Percentiles rank a stretch among this genome's conserved stretches.
phyloP scores from a whole-genome alignment of 2,888 invertebrate species.

The Xestia c-nigrum region DNA sequence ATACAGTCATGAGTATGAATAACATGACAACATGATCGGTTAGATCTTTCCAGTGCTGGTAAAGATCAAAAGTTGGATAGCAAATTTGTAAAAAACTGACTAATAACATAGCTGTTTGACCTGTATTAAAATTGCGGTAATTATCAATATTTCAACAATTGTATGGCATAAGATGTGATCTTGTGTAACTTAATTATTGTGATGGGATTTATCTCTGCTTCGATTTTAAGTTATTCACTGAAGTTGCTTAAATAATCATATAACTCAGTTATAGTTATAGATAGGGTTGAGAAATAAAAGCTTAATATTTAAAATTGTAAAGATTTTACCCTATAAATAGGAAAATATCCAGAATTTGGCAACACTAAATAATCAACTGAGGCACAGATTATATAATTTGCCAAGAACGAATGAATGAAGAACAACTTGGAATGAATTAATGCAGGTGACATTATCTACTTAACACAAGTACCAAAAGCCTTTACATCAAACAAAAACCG shows the following conservation, averaged over 20 bases:
- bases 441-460: not conserved
- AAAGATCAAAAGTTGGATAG: too few species aligned
- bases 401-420: conserved; percentile 8
- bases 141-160: too few species aligned
- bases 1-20: too few species aligned
- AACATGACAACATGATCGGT: too few species aligned
- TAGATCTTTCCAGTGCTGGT: too few species aligned
- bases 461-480: not conserved
- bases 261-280: not conserved
- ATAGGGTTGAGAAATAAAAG: not conserved
- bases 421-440: not conserved
- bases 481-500: not conserved
- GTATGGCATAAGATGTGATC: not conserved
- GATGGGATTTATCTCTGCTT: not conserved
- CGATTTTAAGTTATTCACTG: not conserved
- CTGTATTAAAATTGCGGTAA: too few species aligned
- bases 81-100: too few species aligned
- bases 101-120: too few species aligned
- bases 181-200: not conserved
- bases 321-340: not conserved
- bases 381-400: conserved; percentile 6
- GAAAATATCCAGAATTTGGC: not conserved
- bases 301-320: not conserved
- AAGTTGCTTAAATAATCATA: not conserved
- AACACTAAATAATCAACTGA: not conserved